A percentile compares a stretch with the other conserved stretches of the same genome.
These are phyloP conservation scores for Anas platyrhynchos DNA, from an alignment of 2,113 vertebrate species.

Conservation along the genomic window DNA sequence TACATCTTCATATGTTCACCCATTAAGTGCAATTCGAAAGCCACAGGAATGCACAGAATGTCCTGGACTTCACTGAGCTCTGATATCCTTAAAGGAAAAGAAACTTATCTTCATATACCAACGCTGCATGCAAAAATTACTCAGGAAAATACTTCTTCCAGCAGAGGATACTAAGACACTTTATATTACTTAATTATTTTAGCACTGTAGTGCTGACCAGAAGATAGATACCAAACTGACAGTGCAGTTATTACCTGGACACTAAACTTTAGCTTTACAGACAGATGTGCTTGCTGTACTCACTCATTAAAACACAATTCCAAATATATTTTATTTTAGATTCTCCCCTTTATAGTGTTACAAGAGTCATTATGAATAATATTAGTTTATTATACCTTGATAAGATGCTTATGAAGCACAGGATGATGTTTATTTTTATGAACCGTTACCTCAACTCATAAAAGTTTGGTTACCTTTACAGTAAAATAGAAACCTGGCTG, in stretches of 20 bases:
- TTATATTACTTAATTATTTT: conserved; percentile 49
- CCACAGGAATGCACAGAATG: conserved; percentile 62
- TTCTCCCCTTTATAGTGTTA: background rate
- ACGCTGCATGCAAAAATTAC: background rate
- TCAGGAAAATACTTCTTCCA: background rate
- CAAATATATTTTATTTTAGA: background rate
- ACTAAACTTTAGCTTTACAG: background rate
- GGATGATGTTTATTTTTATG: background rate
- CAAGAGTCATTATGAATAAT: background rate
- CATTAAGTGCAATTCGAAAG: conserved; percentile 33
- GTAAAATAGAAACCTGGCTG: background rate
- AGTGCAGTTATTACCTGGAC: conserved; percentile 17
- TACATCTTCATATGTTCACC: conserved; percentile 36
- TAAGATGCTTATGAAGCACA: background rate
- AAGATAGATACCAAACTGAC: conserved; percentile 19
- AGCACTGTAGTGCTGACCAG: background rate
- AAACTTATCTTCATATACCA: background rate
- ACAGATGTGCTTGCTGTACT: background rate
- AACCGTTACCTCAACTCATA: background rate
- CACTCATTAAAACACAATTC: background rate
- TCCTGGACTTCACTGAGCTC: background rate
- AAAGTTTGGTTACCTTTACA: background rate
- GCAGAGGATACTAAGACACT: background rate
- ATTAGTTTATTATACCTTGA: background rate
- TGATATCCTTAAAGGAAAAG: conserved; percentile 14